These are phyloP conservation scores for Potamarius usumacintae DNA, from an alignment of 2,113 vertebrate genomes.

Conservation along the genomic window DNA sequence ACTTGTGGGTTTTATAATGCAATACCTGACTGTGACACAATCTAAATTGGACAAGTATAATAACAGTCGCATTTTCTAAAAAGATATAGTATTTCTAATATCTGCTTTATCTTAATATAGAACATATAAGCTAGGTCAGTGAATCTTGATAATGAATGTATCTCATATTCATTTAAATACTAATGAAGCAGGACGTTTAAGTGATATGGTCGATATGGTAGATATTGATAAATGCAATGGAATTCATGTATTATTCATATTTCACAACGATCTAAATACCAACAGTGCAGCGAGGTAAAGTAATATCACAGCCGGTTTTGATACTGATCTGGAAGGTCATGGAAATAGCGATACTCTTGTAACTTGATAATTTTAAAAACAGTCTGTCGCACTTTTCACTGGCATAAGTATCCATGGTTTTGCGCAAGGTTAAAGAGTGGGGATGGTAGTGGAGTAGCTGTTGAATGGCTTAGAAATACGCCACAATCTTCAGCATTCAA, in stretches of 20 bases:
- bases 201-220: neutral
- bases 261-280: slow-evolving; percentile 35
- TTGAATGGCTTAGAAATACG: slow-evolving; percentile 4
- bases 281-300: slow-evolving; percentile 23
- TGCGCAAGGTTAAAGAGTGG: slow-evolving; percentile 26
- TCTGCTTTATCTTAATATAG: neutral
- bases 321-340: slow-evolving; percentile 47
- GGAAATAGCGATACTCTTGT: slow-evolving; percentile 41
- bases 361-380: slow-evolving; percentile 46
- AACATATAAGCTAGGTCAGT: neutral
- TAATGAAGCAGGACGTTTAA: neutral
- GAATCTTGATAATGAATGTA: neutral
- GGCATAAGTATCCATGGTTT: slow-evolving; percentile 8
- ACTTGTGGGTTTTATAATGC: neutral
- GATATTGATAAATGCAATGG: neutral
- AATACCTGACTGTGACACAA: neutral
- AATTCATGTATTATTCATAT: slow-evolving; percentile 36
- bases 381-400: slow-evolving; percentile 25
- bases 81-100: neutral
- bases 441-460: neutral
- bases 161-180: neutral
- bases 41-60: neutral
- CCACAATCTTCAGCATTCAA: slow-evolving; percentile 18
- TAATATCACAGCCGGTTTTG: slow-evolving; percentile 43
- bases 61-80: neutral